Base-by-base conservation (phyloP, 2,888 invertebrate species). In the Mycalesis mineus region DNA sequence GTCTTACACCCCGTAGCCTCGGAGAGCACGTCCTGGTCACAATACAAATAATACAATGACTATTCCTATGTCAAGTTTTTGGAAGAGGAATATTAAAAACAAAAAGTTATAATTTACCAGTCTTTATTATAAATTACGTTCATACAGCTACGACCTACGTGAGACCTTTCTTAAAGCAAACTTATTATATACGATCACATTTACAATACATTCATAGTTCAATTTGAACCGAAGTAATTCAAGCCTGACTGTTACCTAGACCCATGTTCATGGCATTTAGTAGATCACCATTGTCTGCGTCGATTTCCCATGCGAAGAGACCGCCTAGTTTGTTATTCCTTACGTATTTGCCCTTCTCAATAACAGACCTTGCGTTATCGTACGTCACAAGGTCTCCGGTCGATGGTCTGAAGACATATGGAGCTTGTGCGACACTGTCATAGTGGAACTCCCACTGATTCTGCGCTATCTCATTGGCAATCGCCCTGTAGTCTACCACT, bases 211-310 rank as follows among this genome's bases (percentile, higher is more conserved):
- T 52, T 50, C 33, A 55, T 55, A 44, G 33, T 28, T 48, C 17
- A 53, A 40, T 45, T 37, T 17, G 51, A 28, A 40, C 37, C 44
- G 51, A n/a, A 15, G 37, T 33, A 17, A 14, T 48, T 70, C 65
- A 74, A 60, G 69, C 69, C 13, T 68, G 68, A 71, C 71, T 81
- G 61, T 89, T 89, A 0, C 89, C 89, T 3, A 89, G 73, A 11
- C 87, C 89, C 75, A 84, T 79, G 61, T 89, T 89, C 89, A 89
- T 89, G 5, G 87, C 87, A 62, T 89, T 89, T 50, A 88, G 63
- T 51, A 89, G 77, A 36, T 89, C 89, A 22, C 89, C 89, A 65
- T 88, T 89, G 61, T 89, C 89, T 0, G 89, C 89, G 47, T 89
- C 89, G 0, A 89, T 80, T 71, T 89, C 89, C 89, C 89, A 89